These are phyloP conservation scores for Malurus melanocephalus DNA, from an alignment of 2,113 vertebrate genomes.

Conservation along the genomic window DNA sequence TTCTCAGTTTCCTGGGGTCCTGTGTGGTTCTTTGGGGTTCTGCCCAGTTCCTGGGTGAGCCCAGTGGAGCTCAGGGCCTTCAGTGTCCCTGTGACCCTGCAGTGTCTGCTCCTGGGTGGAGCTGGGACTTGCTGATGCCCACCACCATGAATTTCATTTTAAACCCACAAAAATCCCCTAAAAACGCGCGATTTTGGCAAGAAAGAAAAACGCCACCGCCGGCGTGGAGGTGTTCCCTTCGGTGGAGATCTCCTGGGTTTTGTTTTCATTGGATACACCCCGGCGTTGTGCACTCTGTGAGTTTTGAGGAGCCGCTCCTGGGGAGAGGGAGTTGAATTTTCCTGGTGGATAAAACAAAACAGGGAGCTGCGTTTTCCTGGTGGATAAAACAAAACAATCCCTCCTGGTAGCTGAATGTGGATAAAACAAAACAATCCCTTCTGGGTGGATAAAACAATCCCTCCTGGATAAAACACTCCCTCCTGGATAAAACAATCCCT, in stretches of 20 bases:
- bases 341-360: neutral
- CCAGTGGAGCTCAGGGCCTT: neutral
- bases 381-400: no score
- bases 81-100: neutral
- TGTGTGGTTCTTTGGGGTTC: neutral
- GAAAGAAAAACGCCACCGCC: fast-evolving
- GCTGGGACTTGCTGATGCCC: neutral
- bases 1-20: neutral
- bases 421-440: no score
- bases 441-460: no score
- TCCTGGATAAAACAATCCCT: neutral
- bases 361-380: no score
- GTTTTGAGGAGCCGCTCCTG: neutral
- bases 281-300: fast-evolving
- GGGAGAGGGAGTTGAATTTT: neutral
- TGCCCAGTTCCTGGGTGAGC: no score
- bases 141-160: fast-evolving
- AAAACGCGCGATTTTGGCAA: neutral
- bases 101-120: neutral
- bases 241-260: fast-evolving
- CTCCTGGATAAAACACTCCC: neutral
- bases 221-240: neutral
- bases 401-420: no score
- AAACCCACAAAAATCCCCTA: neutral
- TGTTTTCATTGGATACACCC: fast-evolving